Base-by-base conservation (phyloP, 2,888 invertebrate genomes). In the Drosophila sordidula region DNA sequence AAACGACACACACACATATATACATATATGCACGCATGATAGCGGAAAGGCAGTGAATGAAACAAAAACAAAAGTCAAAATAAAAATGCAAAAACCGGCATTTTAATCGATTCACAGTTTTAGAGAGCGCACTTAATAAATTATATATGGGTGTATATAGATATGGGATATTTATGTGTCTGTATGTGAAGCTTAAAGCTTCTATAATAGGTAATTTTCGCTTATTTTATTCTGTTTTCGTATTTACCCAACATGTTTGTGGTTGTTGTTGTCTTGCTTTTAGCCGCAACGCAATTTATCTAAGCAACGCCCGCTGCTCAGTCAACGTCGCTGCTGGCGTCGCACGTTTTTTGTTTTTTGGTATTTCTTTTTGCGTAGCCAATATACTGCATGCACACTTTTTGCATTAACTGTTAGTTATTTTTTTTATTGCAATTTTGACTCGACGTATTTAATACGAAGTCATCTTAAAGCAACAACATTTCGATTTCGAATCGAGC, bases 221-320 rank as follows among this genome's bases (percentile, higher is more conserved):
- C 52, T 38, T 57, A 6, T 52, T 16, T 57, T 59, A 58, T 11
- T 56, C 50, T 34, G 70, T 51, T 69, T 66, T 71, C 70, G 66
- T 87, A 89, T 88, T 88, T 88, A 88, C 88, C 88, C 78, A 88
- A 85, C 89, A 88, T 88, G 75, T 82, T 79, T 82, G 84, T 69
- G 42, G 47, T 52, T 74, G 45, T 57, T 69, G 63, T 66, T 68
- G 73, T 41, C 71, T 71, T 72, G 80, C 75, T 78, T 81, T 87
- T 87, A 81, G 75, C 84, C 83, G 84, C 81, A 83, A 83, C 83
- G 83, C 83, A 83, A 83, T 83, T 87, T 87, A 74, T 86, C 81
- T 78, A 76, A 86, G 78, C 83, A 82, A 80, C 75, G 72, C 61
- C 67, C 65, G 71, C 54, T 49, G 75, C 64, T 49, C 68, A 54